Conservation (phyloP, 1,140 invertebrate genomes). For the Melanaphis sacchari region DNA sequence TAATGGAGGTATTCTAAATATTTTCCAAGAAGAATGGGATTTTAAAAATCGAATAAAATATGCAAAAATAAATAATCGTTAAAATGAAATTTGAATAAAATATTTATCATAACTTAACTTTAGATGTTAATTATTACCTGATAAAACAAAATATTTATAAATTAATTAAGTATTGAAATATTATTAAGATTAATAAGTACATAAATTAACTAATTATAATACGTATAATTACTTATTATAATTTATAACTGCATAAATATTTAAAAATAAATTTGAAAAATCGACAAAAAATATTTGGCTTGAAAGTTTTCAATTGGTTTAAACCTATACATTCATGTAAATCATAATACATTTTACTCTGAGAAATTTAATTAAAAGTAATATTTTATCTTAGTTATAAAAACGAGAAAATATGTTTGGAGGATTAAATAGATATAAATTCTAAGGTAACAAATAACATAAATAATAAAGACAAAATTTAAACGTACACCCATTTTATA, state of each 20-base stretch:
- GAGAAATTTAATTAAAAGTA: background rate
- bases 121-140: background rate
- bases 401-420: background rate
- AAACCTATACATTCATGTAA: background rate
- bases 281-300: background rate
- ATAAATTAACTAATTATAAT: background rate
- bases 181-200: background rate
- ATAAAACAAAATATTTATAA: background rate
- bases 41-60: background rate
- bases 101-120: background rate
- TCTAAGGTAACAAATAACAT: background rate
- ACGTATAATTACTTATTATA: background rate
- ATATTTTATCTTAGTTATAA: background rate
- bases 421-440: background rate
- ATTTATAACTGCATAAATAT: background rate
- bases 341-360: background rate
- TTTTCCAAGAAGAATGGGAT: background rate
- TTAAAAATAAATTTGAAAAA: background rate
- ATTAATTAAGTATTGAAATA: background rate
- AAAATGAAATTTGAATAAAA: background rate
- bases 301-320: background rate
- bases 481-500: background rate
- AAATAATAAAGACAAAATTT: background rate
- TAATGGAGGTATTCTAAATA: background rate
- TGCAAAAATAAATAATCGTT: background rate